Conservation (phyloP, 35 echinoderm and acorn worm genomes). For the Holothuria glaberrima region DNA sequence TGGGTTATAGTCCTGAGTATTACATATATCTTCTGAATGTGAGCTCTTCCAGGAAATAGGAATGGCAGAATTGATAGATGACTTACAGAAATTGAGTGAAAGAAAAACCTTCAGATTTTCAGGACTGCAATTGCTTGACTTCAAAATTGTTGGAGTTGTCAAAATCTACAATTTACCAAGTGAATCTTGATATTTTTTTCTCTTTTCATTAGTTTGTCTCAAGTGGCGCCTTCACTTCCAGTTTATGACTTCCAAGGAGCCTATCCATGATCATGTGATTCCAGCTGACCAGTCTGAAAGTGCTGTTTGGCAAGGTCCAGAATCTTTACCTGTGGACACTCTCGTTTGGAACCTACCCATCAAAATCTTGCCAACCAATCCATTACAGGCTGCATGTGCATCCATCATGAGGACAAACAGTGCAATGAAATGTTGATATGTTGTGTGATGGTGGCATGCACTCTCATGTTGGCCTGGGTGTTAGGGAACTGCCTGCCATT, state of each 20-base stretch:
- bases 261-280: conserved; percentile 91
- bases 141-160: too few species aligned
- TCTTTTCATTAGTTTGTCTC: conserved; percentile 82
- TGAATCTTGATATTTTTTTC: not conserved
- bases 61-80: too few species aligned
- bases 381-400: conserved; percentile 84
- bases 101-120: too few species aligned
- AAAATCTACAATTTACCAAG: too few species aligned
- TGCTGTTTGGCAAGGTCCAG: conserved; percentile 93
- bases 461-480: too few species aligned
- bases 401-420: conserved; percentile 58
- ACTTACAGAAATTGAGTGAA: too few species aligned
- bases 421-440: conserved; percentile 42
- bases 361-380: conserved; percentile 98
- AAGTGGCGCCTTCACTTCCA: conserved; percentile 95
- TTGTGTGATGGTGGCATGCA: too few species aligned
- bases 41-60: too few species aligned
- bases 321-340: conserved; percentile 79
- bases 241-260: conserved; percentile 94
- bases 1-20: too few species aligned
- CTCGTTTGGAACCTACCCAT: conserved; percentile 98
- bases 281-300: conserved; percentile 98
- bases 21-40: too few species aligned
- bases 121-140: too few species aligned
- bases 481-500: too few species aligned